Base-by-base conservation (phyloP, 2,888 invertebrate species). In the Herminia tarsipennalis region DNA sequence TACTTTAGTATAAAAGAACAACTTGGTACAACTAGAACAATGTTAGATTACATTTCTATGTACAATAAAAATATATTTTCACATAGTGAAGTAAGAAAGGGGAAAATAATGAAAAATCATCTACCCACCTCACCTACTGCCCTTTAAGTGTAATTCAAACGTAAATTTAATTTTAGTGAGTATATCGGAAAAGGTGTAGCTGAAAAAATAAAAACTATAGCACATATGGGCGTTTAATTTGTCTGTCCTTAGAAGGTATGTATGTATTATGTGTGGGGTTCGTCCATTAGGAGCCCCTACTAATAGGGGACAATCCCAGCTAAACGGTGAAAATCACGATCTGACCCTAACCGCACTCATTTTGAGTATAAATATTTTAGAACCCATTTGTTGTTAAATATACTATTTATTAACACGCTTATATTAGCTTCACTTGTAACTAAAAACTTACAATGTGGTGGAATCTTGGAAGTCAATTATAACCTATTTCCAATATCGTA, bases 251-350 rank as follows among this genome's bases (percentile, higher is more conserved):
- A 32, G 25, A 40, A 36, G 35, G 43, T 45, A 29, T n/a, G 33
- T n/a, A n/a, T n/a, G 5, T 52, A 49, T 36, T 44, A 37, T 30
- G 22, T 12, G 21, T 29, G 30, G 33, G 34, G 18, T 9, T 18
- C 9, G 21, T 46, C 53, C 45, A 50, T 56, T 56, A 47, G 21
- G 10, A 13, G 27, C 0, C 13, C 29, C 14, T 6, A 16, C 62
- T 66, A 67, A 73, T 70, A 55, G 52, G 34, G n/a, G 33, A 35
- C 53, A 42, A 62, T 63, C 52, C 57, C 40, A 51, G 54, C 59
- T 68, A 70, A 73, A 66, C 65, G 65, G 42, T 42, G 54, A 48
- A 68, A 75, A 78, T 73, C 73, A 68, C 63, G 64, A 52, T 28
- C 57, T 36, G 42, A 37, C 35, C 61, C 54, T 22, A 42, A 56